Conservation (phyloP, 2,113 vertebrate species). For the Dissostichus mawsoni region DNA sequence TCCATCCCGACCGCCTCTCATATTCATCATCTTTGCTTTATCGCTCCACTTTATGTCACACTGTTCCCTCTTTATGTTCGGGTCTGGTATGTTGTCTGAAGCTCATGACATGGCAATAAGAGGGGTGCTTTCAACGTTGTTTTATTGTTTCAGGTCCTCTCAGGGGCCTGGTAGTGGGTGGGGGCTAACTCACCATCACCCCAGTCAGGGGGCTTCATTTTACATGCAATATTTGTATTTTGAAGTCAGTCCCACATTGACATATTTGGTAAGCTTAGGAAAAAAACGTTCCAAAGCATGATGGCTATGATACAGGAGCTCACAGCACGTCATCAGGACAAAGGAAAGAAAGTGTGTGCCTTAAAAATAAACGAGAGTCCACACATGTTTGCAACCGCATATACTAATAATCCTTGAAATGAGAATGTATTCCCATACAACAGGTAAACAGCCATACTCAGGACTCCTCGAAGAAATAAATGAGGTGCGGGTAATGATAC, state of each 20-base stretch:
- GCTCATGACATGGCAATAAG: background rate
- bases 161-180: too few relatives aligned
- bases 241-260: background rate
- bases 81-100: background rate
- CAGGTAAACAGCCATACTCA: slow-evolving; percentile 19
- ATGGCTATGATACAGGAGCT: background rate
- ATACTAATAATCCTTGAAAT: slow-evolving; percentile 11
- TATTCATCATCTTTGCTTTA: background rate
- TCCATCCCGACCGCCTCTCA: background rate
- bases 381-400: background rate
- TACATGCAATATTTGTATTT: too few relatives aligned
- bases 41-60: background rate
- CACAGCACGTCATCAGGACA: background rate
- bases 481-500: slow-evolving; percentile 33
- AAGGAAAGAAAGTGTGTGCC: background rate
- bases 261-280: background rate
- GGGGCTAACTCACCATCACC: too few relatives aligned
- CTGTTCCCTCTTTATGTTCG: background rate
- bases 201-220: too few relatives aligned
- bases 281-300: background rate
- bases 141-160: background rate
- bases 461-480: slow-evolving; percentile 25
- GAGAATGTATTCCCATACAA: slow-evolving; percentile 11
- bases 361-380: background rate
- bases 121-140: background rate